Base-by-base conservation (phyloP, 2,113 vertebrate species). In the Bubo bubo region DNA sequence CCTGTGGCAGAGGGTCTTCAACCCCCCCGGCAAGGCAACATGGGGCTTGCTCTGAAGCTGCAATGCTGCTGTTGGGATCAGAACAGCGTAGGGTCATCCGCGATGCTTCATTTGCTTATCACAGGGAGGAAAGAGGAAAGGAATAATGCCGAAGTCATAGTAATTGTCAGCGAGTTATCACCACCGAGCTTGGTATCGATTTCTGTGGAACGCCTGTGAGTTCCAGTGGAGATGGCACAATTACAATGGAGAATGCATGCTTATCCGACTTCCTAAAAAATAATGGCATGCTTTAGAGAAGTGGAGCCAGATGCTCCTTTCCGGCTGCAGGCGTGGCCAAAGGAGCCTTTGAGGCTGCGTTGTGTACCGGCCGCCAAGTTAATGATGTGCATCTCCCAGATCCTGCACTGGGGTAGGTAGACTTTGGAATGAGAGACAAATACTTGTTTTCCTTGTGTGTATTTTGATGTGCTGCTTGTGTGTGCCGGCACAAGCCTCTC, bases 121-220 rank as follows among this genome's bases (percentile, higher is more conserved):
- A 2, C 0, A 1, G 14, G 63, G 8, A 35, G 63, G 26, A 17
- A 77, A 32, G 50, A 19, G 39, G 47, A 8, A 15, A 22, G 66
- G 45, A 23, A 5, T 3, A n/a, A 3, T 20, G 52, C 27, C 27
- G 2, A 5, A 52, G 41, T 0, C 14, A 10, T 0, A 2, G 41
- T 0, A 10, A 14, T 32, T 52, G 27, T 5, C 26, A 39, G 35
- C 53, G 32, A 6, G 23, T 16, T 56, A 20, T 3, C n/a, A 3
- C 3, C 90, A 6, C 4, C 0, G 14, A 50, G 83, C 55, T 3
- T 5, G 35, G 49, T 13, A 17, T 0, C 1, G 24, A 5, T 75
- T 50, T 22, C 56, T 9, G n/a, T 3, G 50, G 23, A 68, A 26
- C 1, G 0, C 11, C 81, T n/a, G 32, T 12, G 15, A 22, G 73